A percentile compares a stretch with the other conserved stretches of the same genome.
Conservation (phyloP, 2,797 vertebrate genomes). For the Phataginus tricuspis region DNA sequence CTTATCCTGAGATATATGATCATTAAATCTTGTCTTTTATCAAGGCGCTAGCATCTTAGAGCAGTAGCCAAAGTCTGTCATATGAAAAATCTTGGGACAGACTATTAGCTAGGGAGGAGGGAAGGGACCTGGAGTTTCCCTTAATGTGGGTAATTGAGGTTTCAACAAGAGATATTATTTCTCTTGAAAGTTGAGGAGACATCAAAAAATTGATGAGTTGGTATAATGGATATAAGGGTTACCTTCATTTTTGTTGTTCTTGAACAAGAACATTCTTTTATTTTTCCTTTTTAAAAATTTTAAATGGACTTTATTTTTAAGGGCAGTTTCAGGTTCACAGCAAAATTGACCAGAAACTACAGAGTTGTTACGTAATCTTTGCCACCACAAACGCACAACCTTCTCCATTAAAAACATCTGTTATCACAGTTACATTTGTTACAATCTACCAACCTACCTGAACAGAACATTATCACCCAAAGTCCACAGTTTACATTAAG, state of each 20-base stretch:
- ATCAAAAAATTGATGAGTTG: background rate
- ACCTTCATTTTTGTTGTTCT: background rate
- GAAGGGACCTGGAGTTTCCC: background rate
- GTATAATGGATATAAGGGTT: background rate
- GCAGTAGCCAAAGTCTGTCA: background rate
- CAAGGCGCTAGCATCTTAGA: background rate
- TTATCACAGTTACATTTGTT: background rate
- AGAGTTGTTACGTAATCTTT: background rate
- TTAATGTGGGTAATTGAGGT: background rate
- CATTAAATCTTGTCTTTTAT: background rate
- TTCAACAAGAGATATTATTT: background rate
- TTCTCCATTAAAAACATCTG: background rate
- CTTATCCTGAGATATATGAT: background rate
- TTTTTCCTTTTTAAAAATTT: background rate
- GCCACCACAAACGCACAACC: rapidly evolving
- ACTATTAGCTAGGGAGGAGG: background rate
- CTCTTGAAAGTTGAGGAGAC: background rate
- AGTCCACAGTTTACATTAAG: background rate
- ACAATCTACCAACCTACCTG: background rate
- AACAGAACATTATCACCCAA: background rate
- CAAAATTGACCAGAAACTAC: background rate
- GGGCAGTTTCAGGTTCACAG: background rate
- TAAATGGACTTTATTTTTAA: background rate
- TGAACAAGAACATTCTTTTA: background rate
- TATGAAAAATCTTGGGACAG: background rate